Evolutionary conservation across 2,113 vertebrate species (phyloP).

Genomic region (Dipodomys spectabilis): DNA sequence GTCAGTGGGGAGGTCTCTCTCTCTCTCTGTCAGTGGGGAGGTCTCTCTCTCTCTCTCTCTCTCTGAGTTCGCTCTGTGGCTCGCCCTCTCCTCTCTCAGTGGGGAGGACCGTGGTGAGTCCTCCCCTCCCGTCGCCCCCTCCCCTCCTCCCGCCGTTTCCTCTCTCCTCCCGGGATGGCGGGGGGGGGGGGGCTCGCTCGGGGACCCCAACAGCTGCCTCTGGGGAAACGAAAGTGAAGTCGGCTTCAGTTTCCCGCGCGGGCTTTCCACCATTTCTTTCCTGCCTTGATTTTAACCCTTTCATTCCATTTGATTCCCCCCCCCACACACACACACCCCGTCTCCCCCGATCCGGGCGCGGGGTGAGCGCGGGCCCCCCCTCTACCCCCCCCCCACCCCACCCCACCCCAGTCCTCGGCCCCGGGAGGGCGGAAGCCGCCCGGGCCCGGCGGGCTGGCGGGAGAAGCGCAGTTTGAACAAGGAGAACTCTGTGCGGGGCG

Average conservation of each 20-base stretch:
- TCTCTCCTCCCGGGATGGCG: too few relatives aligned
- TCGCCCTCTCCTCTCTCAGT: too few relatives aligned
- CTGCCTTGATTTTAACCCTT: neutral
- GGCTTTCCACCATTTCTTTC: neutral
- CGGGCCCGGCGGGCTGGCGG: neutral
- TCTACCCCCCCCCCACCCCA: too few relatives aligned
- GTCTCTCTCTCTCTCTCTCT: too few relatives aligned
- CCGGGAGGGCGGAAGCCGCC: neutral
- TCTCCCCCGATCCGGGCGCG: neutral
- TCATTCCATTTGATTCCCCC: too few relatives aligned
- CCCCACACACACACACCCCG: too few relatives aligned
- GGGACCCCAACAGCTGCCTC: neutral
- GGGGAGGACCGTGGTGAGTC: neutral
- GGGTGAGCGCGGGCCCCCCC: neutral
- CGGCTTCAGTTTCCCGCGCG: neutral
- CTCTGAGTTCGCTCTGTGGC: too few relatives aligned
- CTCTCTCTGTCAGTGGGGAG: too few relatives aligned
- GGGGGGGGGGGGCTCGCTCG: too few relatives aligned
- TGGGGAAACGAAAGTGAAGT: conserved; percentile 46
- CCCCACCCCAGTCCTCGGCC: rapidly evolving
- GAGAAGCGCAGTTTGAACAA: neutral
- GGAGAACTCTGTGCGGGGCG: neutral
- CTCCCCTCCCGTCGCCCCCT: too few relatives aligned
- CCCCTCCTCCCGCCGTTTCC: too few relatives aligned
- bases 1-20: too few relatives aligned